A percentile compares a stretch with the other conserved stretches of the same genome.
Conservation (phyloP, 1,140 invertebrate genomes). For the Nautilus pompilius region DNA sequence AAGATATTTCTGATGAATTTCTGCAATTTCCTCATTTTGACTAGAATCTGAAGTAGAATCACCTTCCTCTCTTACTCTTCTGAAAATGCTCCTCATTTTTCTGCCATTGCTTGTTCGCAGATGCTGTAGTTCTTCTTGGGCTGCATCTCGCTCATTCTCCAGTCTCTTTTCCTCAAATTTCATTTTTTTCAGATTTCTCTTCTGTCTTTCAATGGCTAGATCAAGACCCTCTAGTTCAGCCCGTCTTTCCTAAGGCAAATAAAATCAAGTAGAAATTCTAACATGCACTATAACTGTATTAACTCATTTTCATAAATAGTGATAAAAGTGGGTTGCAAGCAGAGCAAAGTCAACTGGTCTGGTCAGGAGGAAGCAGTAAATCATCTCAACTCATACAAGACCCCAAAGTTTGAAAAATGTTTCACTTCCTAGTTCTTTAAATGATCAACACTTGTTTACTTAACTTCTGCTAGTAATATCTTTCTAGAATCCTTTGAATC, state of each 20-base stretch:
- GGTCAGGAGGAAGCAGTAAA: too few relatives aligned
- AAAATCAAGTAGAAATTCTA: too few relatives aligned
- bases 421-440: too few relatives aligned
- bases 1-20: constrained; percentile 32
- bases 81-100: constrained; percentile 13
- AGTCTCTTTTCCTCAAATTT: constrained; percentile 38
- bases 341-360: too few relatives aligned
- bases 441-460: too few relatives aligned
- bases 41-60: constrained; percentile 28
- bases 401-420: too few relatives aligned
- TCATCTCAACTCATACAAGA: too few relatives aligned
- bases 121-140: constrained; percentile 32
- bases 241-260: constrained; percentile 34
- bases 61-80: constrained; percentile 15
- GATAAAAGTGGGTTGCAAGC: too few relatives aligned
- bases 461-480: too few relatives aligned
- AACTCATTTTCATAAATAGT: too few relatives aligned
- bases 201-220: constrained; percentile 52
- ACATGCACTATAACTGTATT: too few relatives aligned
- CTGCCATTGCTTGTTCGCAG: constrained; percentile 25
- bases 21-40: constrained; percentile 28
- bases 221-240: constrained; percentile 50
- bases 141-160: constrained; percentile 26
- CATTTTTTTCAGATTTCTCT: constrained; percentile 39
- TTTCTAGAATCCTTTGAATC: too few relatives aligned